A percentile compares a stretch with the other conserved stretches of the same genome.
These are phyloP conservation scores for Steatornis caripensis DNA, from an alignment of 2,113 vertebrate genomes.

Conservation along the genomic window DNA sequence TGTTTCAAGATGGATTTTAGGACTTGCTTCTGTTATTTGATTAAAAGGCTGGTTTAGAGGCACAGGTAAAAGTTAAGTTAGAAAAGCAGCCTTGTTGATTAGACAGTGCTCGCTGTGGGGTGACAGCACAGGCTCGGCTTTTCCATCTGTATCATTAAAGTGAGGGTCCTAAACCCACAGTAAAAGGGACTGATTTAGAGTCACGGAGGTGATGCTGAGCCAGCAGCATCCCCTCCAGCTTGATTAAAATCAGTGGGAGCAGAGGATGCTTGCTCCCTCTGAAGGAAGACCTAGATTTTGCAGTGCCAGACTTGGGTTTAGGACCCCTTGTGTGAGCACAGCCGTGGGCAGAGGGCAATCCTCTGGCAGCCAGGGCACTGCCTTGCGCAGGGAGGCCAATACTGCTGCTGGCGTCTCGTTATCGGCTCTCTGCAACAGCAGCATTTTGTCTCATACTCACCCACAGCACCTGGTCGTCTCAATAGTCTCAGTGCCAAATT, in stretches of 20 bases:
- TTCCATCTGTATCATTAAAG: not conserved
- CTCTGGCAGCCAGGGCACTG: not conserved
- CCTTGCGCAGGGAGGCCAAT: not conserved
- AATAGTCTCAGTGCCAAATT: fast-evolving
- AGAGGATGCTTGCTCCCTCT: not conserved
- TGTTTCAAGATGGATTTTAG: not conserved
- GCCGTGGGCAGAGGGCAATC: not conserved
- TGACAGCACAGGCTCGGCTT: not conserved
- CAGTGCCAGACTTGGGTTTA: not conserved
- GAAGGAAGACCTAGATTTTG: not conserved
- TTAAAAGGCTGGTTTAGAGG: not conserved
- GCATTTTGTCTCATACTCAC: not conserved
- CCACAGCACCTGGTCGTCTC: not conserved
- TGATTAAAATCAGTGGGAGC: not conserved
- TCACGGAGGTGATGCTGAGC: not conserved
- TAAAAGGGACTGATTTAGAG: not conserved
- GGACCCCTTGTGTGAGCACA: fast-evolving
- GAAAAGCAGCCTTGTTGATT: not conserved
- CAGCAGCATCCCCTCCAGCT: not conserved
- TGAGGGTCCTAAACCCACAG: not conserved
- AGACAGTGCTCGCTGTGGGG: not conserved
- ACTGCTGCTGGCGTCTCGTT: not conserved
- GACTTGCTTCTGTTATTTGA: not conserved
- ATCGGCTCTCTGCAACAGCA: not conserved
- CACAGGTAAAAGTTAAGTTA: not conserved